Base-by-base conservation (phyloP, 2,888 invertebrate genomes). In the Sialis fuliginosa region DNA sequence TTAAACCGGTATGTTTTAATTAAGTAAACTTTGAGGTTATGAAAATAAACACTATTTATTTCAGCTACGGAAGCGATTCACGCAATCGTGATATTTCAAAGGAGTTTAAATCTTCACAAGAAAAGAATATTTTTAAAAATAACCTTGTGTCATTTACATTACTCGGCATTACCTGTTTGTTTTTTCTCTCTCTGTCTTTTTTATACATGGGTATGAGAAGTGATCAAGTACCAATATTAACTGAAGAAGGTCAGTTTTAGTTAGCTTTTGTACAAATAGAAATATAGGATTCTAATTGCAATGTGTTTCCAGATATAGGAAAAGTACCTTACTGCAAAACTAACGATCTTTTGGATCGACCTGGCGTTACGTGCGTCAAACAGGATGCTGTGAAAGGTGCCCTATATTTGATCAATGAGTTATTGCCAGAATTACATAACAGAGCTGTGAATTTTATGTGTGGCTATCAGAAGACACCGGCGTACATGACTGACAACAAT, bases 141-240 rank as follows among this genome's bases (percentile, higher is more conserved):
- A 76, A 76, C 56, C 62, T 79, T 42, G 77, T 81, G 46, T 79
- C 80, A 2, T 70, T 77, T 51, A 69, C 76, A 39, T 68, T 81
- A 39, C 69, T 81, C 48, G 74, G 68, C 12, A 64, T 74, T 39
- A 72, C 75, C 6, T 67, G 74, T 48, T 65, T 77, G 59, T 81
- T 81, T 67, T 77, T 81, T 68, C 65, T 77, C 59, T 65, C 74
- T 54, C 68, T 81, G 56, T 74, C 74, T 54, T 72, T 79, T 55
- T 68, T 79, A 65, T 81, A 81, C 62, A 67, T 79, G 62, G 79
- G 79, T 54, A 78, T 76, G 63, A 71, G 68, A 58, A 72, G 71
- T 49, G 75, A 75, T 53, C 71, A 72, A 39, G 67, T 72, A 6
- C 68, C 69, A 32, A 68, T 68, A 31, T 42, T 9, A n/a, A 42